Base-by-base conservation (phyloP, 2,113 vertebrate species). In the Poeciliopsis occidentalis region DNA sequence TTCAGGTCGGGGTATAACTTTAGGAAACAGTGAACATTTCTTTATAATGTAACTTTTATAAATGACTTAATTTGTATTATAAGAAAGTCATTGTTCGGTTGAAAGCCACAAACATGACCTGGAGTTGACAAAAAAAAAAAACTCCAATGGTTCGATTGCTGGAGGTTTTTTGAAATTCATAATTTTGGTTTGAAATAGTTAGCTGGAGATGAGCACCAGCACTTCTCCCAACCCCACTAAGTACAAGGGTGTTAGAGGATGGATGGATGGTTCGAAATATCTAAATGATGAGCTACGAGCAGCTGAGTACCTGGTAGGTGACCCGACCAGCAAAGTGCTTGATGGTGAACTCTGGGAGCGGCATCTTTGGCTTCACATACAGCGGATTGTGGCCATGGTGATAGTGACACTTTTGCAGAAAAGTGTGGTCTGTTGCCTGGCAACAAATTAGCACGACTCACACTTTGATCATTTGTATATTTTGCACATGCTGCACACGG, bases 351-450 rank as follows among this genome's bases (percentile, higher is more conserved):
- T 99, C 97, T 0, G 98, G 98, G 71, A 97, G 90, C 0, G 98
- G 97, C 98, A 99, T 98, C 93, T 99, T 99, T 32, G 98, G 98
- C 89, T 97, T 99, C 3, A 92, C 94, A 89, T 99, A 99, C 8
- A 98, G 93, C 0, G 95, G 94, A 73, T 95, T 96, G 78, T 89
- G 88, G 79, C 96, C 95, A 0, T 99, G 98, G 90, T 99, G 97
- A 92, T 99, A 99, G 88, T 99, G 98, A 94, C 98, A 99, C 91
- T 99, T 99, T 91, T 99, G 98, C 69, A 99, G 97, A 82, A 99
- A 99, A 0, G 97, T 99, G 94, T 99, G 97, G 89, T 99, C 98
- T 2, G 98, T 99, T 69, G 98, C 98, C 98, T 99, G 84, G 41
- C 13, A 83, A 88, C 22, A 88, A 51, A 81, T 32, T 3, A 84